These are phyloP conservation scores for Aplodontia rufa DNA, from an alignment of 2,113 vertebrate genomes.

Conservation along the genomic window DNA sequence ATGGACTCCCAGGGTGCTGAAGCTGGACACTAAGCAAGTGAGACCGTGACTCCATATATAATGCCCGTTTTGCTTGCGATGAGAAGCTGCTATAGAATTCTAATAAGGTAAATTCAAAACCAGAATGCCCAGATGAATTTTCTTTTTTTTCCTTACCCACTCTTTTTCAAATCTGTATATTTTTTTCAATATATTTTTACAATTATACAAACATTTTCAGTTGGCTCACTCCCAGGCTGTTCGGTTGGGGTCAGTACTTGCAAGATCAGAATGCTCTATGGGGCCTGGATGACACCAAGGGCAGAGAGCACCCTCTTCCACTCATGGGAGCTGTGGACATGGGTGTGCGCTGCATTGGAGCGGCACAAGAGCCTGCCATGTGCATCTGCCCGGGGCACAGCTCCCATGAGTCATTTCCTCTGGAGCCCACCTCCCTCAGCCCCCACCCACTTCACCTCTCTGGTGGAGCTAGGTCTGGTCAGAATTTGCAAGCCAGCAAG, in stretches of 20 bases:
- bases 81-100: neutral
- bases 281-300: neutral
- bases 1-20: neutral
- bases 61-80: neutral
- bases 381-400: too few species aligned
- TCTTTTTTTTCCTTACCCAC: neutral
- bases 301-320: rapidly evolving
- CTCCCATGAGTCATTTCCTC: neutral
- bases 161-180: neutral
- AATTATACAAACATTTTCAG: neutral
- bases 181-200: neutral
- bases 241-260: neutral
- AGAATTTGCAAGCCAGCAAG: neutral
- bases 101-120: neutral
- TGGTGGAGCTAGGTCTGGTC: neutral
- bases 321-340: rapidly evolving
- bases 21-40: neutral
- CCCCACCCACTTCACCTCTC: neutral
- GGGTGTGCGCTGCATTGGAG: rapidly evolving
- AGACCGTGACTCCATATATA: neutral
- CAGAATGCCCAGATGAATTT: neutral
- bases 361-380: rapidly evolving
- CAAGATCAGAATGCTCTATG: neutral
- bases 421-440: neutral
- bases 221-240: neutral